Conservation (phyloP, 2,888 invertebrate species). For the Sarcophaga variegata region DNA sequence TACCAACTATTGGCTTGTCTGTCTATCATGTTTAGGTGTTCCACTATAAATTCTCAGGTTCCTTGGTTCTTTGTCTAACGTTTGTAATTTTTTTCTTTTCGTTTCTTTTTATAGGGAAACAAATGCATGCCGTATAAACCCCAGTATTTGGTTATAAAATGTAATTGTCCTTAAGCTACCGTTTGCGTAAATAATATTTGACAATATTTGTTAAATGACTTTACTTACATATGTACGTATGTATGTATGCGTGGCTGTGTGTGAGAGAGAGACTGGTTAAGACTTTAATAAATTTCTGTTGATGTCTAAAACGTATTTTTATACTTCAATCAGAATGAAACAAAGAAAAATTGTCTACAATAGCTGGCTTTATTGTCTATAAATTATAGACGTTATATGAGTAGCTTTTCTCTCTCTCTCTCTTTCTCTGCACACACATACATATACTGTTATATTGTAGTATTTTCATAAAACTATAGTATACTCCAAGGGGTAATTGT, state of each 20-base stretch:
- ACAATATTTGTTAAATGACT: constrained; percentile 60
- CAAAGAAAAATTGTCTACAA: not conserved
- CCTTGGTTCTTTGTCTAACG: not conserved
- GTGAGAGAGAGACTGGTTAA: not conserved
- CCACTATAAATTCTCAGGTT: constrained; percentile 10
- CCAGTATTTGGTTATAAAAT: not conserved
- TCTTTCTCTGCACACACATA: not conserved
- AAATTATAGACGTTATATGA: constrained; percentile 59
- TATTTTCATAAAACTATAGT: constrained; percentile 17
- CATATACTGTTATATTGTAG: not conserved
- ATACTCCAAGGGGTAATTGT: constrained; percentile 47
- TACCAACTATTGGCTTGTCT: constrained; percentile 7
- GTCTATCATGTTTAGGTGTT: constrained; percentile 8
- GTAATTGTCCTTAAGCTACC: constrained; percentile 29
- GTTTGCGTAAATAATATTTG: constrained; percentile 64
- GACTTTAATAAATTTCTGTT: not conserved
- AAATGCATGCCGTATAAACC: not conserved
- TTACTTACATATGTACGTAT: not conserved
- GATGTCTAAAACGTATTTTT: not conserved
- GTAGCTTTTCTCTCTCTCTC: not conserved
- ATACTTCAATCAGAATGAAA: not conserved
- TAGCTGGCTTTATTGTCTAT: constrained; percentile 53
- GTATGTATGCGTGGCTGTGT: not conserved
- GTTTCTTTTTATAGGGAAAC: no score
- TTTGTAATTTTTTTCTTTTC: not conserved